These are phyloP conservation scores for Nothobranchius kuhntae DNA, from an alignment of 2,113 vertebrate species.

Conservation along the genomic window DNA sequence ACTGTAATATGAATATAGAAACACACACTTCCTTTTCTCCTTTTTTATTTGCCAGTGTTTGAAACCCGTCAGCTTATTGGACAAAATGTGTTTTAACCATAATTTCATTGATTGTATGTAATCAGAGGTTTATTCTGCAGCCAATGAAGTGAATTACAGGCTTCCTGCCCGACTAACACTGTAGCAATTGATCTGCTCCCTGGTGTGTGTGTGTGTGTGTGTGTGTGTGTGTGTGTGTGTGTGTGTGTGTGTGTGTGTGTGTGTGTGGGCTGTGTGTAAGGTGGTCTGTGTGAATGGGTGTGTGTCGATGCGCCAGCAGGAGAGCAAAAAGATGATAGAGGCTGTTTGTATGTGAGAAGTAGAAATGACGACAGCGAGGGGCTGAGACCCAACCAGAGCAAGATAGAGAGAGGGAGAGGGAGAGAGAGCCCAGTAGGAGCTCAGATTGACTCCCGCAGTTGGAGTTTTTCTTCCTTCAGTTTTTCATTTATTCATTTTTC, in stretches of 20 bases:
- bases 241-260: constrained; percentile 28
- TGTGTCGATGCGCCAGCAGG: constrained; percentile 34
- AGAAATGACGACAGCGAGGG: constrained; percentile 33
- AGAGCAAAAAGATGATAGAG: constrained; percentile 43
- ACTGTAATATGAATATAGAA: constrained; percentile 45
- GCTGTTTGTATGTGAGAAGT: constrained; percentile 57
- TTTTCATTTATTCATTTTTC: constrained; percentile 66
- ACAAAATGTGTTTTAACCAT: constrained; percentile 85
- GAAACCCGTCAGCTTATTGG: constrained; percentile 77
- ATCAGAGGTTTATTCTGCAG: constrained; percentile 87
- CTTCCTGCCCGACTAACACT: constrained; percentile 85
- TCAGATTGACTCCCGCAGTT: constrained; percentile 68
- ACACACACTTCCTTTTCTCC: constrained; percentile 35
- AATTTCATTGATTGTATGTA: constrained; percentile 86
- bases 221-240: constrained; percentile 28
- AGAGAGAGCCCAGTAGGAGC: constrained; percentile 60
- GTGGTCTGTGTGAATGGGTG: constrained; percentile 23
- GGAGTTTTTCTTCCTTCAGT: constrained; percentile 54
- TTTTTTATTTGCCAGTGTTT: constrained; percentile 54
- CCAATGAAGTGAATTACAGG: constrained; percentile 91
- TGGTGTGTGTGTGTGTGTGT: constrained; percentile 48
- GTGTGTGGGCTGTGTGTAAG: constrained; percentile 15
- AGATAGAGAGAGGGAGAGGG: constrained; percentile 15
- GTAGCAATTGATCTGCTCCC: constrained; percentile 93
- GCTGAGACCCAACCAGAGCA: constrained; percentile 51